Evolutionary conservation across 2,888 invertebrate species (phyloP), one percentile per base, ranked within the genome.

Genomic region (Drosophila nr. fundita): DNA sequence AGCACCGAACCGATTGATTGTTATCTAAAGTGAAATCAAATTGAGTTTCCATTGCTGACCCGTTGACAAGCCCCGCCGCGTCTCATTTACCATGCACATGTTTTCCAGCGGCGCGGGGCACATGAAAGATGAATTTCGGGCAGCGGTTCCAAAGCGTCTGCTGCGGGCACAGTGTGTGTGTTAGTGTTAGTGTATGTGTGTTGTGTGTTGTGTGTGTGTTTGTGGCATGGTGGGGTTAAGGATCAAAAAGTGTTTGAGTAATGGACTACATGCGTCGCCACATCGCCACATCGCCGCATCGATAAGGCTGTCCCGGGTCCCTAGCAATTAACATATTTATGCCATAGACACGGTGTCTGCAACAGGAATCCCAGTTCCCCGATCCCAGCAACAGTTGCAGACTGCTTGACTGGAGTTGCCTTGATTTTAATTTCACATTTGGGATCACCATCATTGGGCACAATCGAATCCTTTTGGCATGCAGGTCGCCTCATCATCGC

Each of bases 11-110:
- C 84, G 82, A 88, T 88, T 87, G 86, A 87, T 87, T 85, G 78
- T 87, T 87, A 87, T 87, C 86, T 81, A 68, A 85, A 89, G 83
- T 83, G 78, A 81, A 81, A 89, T 89, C 89, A 87, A 89, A 89
- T 85, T 82, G 84, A 71, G 89, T 84, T 89, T 87, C 76, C 86
- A 80, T 67, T 64, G 78, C 70, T 74, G 78, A 80, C 74, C 78
- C 81, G 81, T 80, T 80, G 78, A 80, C 79, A 80, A 77, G 62
- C 67, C 61, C 70, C 67, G 55, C 57, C 53, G 32, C 48, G 49
- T 49, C 58, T n/a, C 24, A 18, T 18, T 21, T 21, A 15, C 48
- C 48, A 61, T 58, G 68, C 67, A 72, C 67, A 67, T 73, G 73
- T 69, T 74, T 68, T 69, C 61, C 63, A 52, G 63, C 74, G 11